Percentiles rank a stretch among this genome's conserved stretches.
phyloP scores from a whole-genome alignment of 1,140 invertebrate genomes.

The Eumaeus atala region DNA sequence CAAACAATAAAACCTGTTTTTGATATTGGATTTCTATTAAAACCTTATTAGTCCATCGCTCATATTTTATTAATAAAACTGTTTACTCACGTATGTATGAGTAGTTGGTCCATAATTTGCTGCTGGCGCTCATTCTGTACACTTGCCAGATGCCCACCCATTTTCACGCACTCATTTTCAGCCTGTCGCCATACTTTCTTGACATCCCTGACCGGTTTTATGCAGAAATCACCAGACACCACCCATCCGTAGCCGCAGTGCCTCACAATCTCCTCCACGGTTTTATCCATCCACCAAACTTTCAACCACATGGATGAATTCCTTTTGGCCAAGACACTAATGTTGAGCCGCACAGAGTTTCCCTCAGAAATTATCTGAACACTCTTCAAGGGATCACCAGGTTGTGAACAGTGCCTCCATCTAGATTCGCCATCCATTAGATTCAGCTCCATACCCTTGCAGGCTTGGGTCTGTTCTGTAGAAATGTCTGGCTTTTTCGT shows the following conservation, averaged over 20 bases:
- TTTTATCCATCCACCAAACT: conserved; percentile 73
- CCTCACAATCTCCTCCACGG: conserved; percentile 72
- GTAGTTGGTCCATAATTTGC: conserved; percentile 75
- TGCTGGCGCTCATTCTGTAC: conserved; percentile 78
- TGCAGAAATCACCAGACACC: conserved; percentile 75
- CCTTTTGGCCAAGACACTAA: conserved; percentile 48
- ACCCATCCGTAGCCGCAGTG: conserved; percentile 80
- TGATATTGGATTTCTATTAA: too few species aligned
- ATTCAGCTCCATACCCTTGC: conserved; percentile 71
- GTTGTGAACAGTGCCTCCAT: conserved; percentile 75
- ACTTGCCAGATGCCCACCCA: conserved; percentile 79
- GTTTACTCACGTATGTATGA: conserved; percentile 76
- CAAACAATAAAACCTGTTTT: too few species aligned
- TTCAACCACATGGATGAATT: conserved; percentile 65
- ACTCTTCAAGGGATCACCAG: conserved; percentile 70
- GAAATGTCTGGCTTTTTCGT: conserved; percentile 38
- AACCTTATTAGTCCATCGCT: too few species aligned
- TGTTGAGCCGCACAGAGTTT: conserved; percentile 72
- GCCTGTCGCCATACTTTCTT: conserved; percentile 78
- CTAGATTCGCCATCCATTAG: conserved; percentile 72
- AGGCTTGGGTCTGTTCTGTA: conserved; percentile 53
- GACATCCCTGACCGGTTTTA: conserved; percentile 75
- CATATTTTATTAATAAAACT: background rate
- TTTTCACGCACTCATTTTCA: conserved; percentile 76
- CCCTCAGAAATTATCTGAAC: conserved; percentile 75